Base-by-base conservation (phyloP, 1,140 invertebrate genomes). In the Microplitis mediator region DNA sequence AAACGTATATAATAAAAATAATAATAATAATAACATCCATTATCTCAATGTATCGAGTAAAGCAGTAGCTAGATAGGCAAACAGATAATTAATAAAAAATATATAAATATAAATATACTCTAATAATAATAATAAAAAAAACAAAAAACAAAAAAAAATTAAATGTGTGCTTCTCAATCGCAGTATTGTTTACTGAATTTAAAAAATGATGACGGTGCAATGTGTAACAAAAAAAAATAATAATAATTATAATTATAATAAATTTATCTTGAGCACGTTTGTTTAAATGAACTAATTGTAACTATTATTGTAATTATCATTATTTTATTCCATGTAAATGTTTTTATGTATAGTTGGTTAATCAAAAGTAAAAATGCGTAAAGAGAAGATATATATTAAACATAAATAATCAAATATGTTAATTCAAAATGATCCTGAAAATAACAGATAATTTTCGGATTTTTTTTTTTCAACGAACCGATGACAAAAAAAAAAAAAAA, bases 1-100 rank as follows among this genome's bases (percentile, higher is more conserved):
- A 74, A 66, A 9, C 74, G 34, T 61, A 32, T 67, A 13, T 69
- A 61, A 63, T 34, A 66, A 54, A 71, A 73, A 65, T 54, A 74
- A 62, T 71, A 73, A 36, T 8, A 39, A 74, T 36, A 4, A 60
- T 13, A n/a, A 54, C 52, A 8, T 54, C 16, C 16, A 54, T 54
- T 54, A 16, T 54, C 52, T 54, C 52, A 54, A 54, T 54, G n/a
- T 54, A 54, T 54, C 52, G 52, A 54, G 14, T 14, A 54, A 50
- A 50, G 13, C 16, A 35, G 39, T 61, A 61, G 32, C 11, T 61
- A 61, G 60, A 61, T 61, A 61, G 60, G 31, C 31, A 31, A 54
- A 1, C 60, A 61, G 60, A 61, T 61, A 32, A 58, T 16, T 61
- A 61, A 61, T 3, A 23, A 60, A 31, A 31, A 23, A 36, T 63